Evolutionary conservation across 2,113 vertebrate species (phyloP).

Genomic region (Henicopernis longicauda): DNA sequence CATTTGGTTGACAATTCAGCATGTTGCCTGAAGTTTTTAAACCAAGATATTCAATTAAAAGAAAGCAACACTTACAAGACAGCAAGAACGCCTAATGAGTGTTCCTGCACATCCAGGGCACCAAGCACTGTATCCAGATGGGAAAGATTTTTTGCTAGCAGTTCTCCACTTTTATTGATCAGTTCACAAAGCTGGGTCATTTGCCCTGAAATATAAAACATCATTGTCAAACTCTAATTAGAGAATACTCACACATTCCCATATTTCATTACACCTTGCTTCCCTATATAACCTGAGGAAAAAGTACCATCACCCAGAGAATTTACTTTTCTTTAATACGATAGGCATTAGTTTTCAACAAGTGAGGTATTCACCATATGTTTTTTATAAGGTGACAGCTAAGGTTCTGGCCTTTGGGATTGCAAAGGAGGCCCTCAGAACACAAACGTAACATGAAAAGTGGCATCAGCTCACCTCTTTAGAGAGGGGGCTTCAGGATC

Average conservation of each 20-base stretch:
- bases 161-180: constrained; percentile 99
- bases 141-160: constrained; percentile 97
- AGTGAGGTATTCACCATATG: neutral
- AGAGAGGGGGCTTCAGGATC: neutral
- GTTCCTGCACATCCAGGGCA: constrained; percentile 96
- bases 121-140: constrained; percentile 98
- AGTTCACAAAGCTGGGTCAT: constrained; percentile 99
- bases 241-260: neutral
- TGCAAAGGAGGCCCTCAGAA: neutral
- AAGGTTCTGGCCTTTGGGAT: neutral
- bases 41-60: neutral
- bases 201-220: constrained; percentile 83
- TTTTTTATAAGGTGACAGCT: neutral
- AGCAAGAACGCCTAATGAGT: constrained; percentile 94
- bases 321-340: neutral
- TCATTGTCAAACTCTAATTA: neutral
- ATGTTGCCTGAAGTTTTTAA: neutral
- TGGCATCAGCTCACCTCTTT: neutral
- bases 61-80: constrained; percentile 86
- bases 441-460: neutral
- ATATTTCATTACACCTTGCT: neutral
- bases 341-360: neutral
- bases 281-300: neutral
- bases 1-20: neutral
- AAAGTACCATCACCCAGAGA: neutral